Percentiles rank a stretch among this genome's conserved stretches.
phyloP scores from a whole-genome alignment of 2,888 invertebrate species.

The Noctua pronuba region DNA sequence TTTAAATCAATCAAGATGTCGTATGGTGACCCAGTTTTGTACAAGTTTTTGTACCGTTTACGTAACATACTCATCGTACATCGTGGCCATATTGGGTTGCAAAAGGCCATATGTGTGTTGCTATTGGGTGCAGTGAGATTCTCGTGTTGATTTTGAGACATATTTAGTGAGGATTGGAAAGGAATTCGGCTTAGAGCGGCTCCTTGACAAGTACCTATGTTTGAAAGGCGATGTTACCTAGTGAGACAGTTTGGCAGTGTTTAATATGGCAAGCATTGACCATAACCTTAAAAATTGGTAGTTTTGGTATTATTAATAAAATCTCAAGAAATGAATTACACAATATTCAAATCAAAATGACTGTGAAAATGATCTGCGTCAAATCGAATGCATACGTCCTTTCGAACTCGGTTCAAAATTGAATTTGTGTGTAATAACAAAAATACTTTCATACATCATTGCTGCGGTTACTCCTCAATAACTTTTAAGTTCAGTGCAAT shows the following conservation, averaged over 20 bases:
- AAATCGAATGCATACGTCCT: slow-evolving; percentile 28
- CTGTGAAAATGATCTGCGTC: slow-evolving; percentile 6
- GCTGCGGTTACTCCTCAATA: slow-evolving; percentile 44
- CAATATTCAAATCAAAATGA: slow-evolving; percentile 3
- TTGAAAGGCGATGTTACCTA: no score
- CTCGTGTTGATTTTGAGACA: slow-evolving; percentile 44
- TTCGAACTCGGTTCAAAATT: slow-evolving; percentile 42
- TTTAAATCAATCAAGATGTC: slow-evolving; percentile 64
- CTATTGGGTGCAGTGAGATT: slow-evolving; percentile 53
- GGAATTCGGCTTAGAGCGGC: slow-evolving; percentile 20
- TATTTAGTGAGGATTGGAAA: slow-evolving; percentile 27
- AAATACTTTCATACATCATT: slow-evolving; percentile 52
- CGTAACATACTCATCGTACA: slow-evolving; percentile 64
- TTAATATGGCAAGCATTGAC: slow-evolving; percentile 1
- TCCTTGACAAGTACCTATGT: slow-evolving; percentile 12
- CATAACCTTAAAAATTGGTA: not conserved
- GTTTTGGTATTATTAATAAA: not conserved
- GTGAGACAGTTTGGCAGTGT: not conserved
- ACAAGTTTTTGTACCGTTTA: slow-evolving; percentile 70
- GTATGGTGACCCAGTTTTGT: slow-evolving; percentile 64
- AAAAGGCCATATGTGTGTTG: slow-evolving; percentile 52
- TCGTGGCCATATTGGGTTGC: slow-evolving; percentile 53
- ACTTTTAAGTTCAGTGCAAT: slow-evolving; percentile 47
- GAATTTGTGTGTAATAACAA: slow-evolving; percentile 33
- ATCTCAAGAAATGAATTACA: slow-evolving; percentile 3